These are phyloP conservation scores for Sorex maritimensis DNA, from an alignment of 2,797 vertebrate species.

Conservation along the genomic window DNA sequence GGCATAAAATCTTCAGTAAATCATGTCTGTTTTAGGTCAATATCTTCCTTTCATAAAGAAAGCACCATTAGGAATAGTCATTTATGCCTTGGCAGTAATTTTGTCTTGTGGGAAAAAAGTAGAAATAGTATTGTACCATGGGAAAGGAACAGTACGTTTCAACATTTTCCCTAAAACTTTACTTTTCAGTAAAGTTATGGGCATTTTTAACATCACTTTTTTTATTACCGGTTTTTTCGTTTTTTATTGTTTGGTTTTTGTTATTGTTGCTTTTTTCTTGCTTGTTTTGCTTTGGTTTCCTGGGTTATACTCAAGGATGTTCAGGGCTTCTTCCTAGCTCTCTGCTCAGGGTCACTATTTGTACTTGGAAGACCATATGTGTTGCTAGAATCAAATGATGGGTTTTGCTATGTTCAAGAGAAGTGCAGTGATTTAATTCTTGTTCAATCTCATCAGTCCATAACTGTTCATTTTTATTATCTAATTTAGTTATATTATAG, in stretches of 20 bases:
- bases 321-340: too few species aligned
- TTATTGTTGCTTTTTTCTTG: not conserved
- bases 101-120: conserved; percentile 27
- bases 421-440: too few species aligned
- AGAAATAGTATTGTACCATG: conserved; percentile 28
- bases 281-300: not conserved
- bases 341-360: too few species aligned
- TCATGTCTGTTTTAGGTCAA: not conserved
- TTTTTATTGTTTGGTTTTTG: not conserved
- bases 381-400: too few species aligned
- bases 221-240: not conserved
- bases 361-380: too few species aligned
- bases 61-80: conserved; percentile 19
- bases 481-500: not conserved
- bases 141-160: conserved; percentile 31
- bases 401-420: too few species aligned
- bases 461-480: not conserved
- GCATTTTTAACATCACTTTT: conserved; percentile 3
- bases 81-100: conserved; percentile 24
- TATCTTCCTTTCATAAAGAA: conserved; percentile 50
- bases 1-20: not conserved
- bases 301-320: too few species aligned
- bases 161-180: not conserved
- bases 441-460: not conserved
- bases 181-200: not conserved